Evolutionary conservation across 2,797 vertebrate genomes (phyloP).

Genomic region (Rhincodon typus): DNA sequence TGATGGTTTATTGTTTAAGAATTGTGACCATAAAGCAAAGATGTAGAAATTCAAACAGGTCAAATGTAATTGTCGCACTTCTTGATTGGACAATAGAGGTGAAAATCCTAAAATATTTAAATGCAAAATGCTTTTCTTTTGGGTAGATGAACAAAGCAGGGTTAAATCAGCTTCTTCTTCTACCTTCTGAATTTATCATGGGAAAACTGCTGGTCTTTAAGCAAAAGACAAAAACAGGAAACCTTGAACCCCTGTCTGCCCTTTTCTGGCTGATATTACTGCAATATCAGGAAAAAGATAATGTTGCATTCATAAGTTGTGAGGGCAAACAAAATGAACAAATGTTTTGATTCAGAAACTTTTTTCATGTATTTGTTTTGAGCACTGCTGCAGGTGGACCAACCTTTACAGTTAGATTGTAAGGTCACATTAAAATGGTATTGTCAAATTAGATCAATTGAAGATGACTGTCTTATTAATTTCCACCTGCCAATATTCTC

Average conservation of each 20-base stretch:
- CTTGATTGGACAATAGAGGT: background rate
- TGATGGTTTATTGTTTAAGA: background rate
- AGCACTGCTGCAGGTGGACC: background rate
- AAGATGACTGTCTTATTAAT: background rate
- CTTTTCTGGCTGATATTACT: background rate
- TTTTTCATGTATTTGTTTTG: too few relatives aligned
- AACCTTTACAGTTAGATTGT: background rate
- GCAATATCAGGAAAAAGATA: background rate
- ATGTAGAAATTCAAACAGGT: background rate
- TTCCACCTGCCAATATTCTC: background rate
- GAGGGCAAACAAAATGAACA: background rate
- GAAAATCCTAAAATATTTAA: background rate
- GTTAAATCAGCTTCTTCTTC: background rate
- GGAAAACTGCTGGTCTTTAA: background rate
- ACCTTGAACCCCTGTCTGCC: background rate
- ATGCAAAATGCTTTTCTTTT: background rate
- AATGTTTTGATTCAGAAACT: background rate
- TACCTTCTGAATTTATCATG: background rate
- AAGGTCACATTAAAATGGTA: background rate
- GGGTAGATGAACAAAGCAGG: background rate
- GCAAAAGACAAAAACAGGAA: background rate
- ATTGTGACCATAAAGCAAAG: background rate
- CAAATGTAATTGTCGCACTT: background rate
- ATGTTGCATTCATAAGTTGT: background rate
- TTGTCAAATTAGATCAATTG: background rate